Base-by-base conservation (phyloP, 2,797 vertebrate genomes). In the Pseudotriccus pelzelni region DNA sequence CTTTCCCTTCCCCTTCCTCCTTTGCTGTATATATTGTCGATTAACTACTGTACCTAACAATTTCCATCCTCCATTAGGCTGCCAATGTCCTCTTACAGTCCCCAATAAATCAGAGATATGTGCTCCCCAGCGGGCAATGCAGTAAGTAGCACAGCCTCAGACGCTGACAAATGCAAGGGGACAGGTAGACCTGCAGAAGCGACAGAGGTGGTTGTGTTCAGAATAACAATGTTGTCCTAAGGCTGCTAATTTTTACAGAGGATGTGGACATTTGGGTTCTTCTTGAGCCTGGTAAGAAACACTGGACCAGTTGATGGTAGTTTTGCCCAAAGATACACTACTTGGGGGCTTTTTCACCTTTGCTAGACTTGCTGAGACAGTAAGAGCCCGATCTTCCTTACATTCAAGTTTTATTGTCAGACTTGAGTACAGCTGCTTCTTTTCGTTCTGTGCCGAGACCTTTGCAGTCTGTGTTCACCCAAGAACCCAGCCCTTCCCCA, bases 211-310 rank as follows among this genome's bases (percentile, higher is more conserved):
- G 50, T 41, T 63, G 60, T 72, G 63, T 88, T 91, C 85, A 49
- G 76, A 83, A 25, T 73, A 95, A 87, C 80, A 36, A 89, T 49
- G 85, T 84, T 94, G 91, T 95, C 92, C 81, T 94, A 88, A 95
- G 94, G 97, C 97, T 97, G 96, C 96, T 97, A 73, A 89, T 78
- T 93, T 92, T 90, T 91, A 93, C 85, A 82, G 91, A 94, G 92
- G 84, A 91, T 86, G 94, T 82, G 92, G 94, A 89, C 84, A 20
- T 87, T 74, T 7, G 27, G 89, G 84, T 87, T 95, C 87, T 95
- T 84, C 81, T 74, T 30, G 90, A 94, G 89, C 94, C 92, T 63
- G 24, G 36, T 89, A 90, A 93, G 83, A 95, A 96, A 96, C 96
- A 96, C 96, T 97, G 96, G 96, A 97, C 90, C 93, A 89, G 56